Evolutionary conservation across 2,113 vertebrate genomes (phyloP), one percentile per base, ranked within the genome.

Genomic region (Toxotes jaculatrix): DNA sequence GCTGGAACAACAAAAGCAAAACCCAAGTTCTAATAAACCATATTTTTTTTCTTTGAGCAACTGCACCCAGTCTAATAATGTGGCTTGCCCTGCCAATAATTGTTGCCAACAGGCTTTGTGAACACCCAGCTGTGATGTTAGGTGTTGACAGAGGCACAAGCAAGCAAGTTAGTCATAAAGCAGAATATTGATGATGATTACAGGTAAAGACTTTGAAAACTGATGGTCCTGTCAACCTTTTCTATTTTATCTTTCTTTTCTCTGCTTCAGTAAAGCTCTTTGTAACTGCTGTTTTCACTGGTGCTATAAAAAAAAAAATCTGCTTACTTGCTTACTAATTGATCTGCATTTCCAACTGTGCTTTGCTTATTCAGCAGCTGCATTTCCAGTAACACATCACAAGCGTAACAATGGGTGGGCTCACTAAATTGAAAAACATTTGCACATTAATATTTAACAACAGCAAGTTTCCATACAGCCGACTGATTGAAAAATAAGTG

Each of bases 361-460:
- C 21, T 34, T 21, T 49, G 57, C 71, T 49, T 61, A 74, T 72
- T 83, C 67, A 85, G 42, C 75, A 68, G 55, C 57, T 38, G 45
- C 14, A 34, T 81, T 87, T 80, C 56, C 53, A 67, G 61, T 63
- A 74, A 66, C 31, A 63, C 32, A 63, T 65, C 57, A n/a, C 0
- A 19, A 16, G 69, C 21, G n/a, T 56, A 74, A 87, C 77, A 80
- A 36, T 14, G 34, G 85, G 32, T 42, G 36, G 83, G 83, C 51
- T 79, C 16, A 5, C 60, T 59, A 61, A 83, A 81, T 47, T 38
- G 51, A 78, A 72, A 67, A 80, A 61, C 45, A 79, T 77, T 75
- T 83, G 3, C 56, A 47, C 71, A 55, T 91, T 62, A 65, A 81
- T 68, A 79, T 77, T 74, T 74, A 61, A 84, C 38, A 59, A 49